Evolutionary conservation across 1,140 invertebrate species (phyloP).

Genomic region (Drosophila ambigua): DNA sequence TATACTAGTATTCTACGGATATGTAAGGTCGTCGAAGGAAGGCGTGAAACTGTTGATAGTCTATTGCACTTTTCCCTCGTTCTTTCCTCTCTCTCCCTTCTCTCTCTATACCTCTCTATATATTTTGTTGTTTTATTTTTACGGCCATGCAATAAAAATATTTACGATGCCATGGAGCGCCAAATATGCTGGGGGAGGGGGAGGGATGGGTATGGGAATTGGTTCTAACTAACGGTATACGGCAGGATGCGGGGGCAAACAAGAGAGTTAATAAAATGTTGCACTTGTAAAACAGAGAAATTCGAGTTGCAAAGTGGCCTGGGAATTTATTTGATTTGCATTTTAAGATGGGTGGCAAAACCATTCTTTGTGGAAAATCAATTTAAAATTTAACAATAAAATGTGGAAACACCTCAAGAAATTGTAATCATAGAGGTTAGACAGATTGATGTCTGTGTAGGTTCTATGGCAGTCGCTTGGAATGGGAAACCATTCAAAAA

Average conservation of each 20-base stretch:
- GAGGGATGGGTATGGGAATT: neutral
- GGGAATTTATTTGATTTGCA: conserved; percentile 19
- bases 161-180: conserved; percentile 55
- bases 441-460: no score
- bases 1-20: conserved; percentile 1
- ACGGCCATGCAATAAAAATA: conserved; percentile 56
- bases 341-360: conserved; percentile 13
- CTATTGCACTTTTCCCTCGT: conserved; percentile 52
- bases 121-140: conserved; percentile 46
- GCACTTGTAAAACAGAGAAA: conserved; percentile 42
- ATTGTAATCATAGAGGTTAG: no score
- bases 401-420: neutral
- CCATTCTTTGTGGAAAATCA: conserved; percentile 1
- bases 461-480: no score
- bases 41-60: conserved; percentile 65
- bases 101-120: neutral
- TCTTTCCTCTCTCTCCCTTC: neutral
- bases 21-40: conserved; percentile 14
- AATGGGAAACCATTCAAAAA: no score
- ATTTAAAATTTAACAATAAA: conserved; percentile 37
- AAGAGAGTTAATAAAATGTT: conserved; percentile 45
- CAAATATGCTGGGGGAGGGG: conserved; percentile 37
- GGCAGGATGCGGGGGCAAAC: conserved; percentile 3
- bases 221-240: conserved; percentile 12
- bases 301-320: conserved; percentile 21